Conservation (phyloP, 1,140 invertebrate genomes). For the Palaemon carinicauda region DNA sequence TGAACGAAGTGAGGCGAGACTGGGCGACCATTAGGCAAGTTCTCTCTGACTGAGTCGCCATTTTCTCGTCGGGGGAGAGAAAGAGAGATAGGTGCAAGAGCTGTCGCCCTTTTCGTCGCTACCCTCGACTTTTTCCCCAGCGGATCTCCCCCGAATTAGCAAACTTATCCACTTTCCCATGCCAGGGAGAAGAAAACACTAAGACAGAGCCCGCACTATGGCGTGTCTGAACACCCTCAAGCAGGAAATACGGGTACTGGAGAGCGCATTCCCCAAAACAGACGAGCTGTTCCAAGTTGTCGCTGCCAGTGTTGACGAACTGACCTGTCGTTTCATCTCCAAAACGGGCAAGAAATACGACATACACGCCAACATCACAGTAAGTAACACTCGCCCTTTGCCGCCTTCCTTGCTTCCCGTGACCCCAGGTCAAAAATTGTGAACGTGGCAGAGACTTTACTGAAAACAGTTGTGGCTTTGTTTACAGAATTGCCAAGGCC, state of each 20-base stretch:
- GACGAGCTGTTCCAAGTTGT: conserved; percentile 97
- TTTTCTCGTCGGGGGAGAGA: conserved; percentile 48
- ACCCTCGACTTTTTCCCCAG: neutral
- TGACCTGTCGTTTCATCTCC: conserved; percentile 95
- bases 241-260: conserved; percentile 96
- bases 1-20: neutral
- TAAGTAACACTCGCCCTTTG: conserved; percentile 70
- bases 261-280: conserved; percentile 91
- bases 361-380: conserved; percentile 98
- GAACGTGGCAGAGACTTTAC: neutral
- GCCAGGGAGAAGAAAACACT: conserved; percentile 6
- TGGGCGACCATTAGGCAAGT: neutral
- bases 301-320: conserved; percentile 96
- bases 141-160: too few species aligned
- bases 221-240: conserved; percentile 97
- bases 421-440: too few species aligned
- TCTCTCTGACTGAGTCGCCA: conserved; percentile 44
- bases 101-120: conserved; percentile 18
- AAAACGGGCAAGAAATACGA: conserved; percentile 93
- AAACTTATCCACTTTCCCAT: neutral
- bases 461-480: conserved; percentile 41
- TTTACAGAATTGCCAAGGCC: conserved; percentile 39
- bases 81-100: conserved; percentile 15
- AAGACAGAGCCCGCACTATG: conserved; percentile 70
- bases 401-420: neutral